Conservation (phyloP, 2,797 vertebrate genomes). For the Picus viridis region DNA sequence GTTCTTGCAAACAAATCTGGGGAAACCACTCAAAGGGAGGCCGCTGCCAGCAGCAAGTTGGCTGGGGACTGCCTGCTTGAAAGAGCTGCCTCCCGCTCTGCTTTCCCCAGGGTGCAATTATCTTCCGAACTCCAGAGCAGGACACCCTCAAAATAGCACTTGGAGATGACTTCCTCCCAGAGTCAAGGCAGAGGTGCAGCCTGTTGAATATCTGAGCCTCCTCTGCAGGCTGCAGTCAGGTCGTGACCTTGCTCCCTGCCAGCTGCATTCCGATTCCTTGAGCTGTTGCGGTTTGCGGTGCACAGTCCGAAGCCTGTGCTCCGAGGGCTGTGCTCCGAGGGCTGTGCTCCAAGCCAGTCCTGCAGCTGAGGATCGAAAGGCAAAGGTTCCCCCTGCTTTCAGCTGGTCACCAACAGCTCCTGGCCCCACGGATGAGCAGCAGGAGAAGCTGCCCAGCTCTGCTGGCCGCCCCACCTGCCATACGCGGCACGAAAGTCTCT, state of each 20-base stretch:
- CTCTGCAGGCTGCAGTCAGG: not conserved
- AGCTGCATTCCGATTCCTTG: not conserved
- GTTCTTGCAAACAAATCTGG: not conserved
- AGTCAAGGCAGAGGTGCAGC: not conserved
- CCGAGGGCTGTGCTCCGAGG: not conserved
- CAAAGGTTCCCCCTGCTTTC: not conserved
- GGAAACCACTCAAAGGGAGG: not conserved
- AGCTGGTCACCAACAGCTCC: not conserved
- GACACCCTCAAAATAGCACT: not conserved
- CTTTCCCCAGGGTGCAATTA: slow-evolving; percentile 62
- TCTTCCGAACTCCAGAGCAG: not conserved
- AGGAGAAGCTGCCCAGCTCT: not conserved
- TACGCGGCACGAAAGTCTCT: not conserved
- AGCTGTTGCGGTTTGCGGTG: not conserved
- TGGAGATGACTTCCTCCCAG: not conserved
- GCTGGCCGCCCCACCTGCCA: not conserved
- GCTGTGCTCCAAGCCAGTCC: not conserved
- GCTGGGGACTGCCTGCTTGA: not conserved
- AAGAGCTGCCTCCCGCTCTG: not conserved
- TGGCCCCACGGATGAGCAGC: accelerated
- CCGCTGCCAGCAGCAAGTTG: not conserved
- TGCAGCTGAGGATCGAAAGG: not conserved
- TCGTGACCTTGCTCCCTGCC: accelerated
- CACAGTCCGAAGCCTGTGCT: accelerated
- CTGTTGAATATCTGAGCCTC: not conserved